These are phyloP conservation scores for Chelonus formosanus DNA, from an alignment of 2,888 invertebrate genomes.

Conservation along the genomic window DNA sequence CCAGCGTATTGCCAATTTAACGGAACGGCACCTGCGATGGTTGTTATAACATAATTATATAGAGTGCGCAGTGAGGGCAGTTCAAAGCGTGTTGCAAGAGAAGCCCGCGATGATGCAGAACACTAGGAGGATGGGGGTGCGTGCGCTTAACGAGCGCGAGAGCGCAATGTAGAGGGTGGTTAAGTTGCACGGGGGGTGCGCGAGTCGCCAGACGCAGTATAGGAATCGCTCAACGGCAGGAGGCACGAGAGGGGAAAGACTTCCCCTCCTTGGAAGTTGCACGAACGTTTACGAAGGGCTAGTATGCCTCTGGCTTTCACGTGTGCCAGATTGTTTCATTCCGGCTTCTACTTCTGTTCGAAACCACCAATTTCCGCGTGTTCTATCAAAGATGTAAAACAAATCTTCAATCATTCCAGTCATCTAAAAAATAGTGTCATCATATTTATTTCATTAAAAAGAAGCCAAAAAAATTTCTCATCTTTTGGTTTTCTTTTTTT, in stretches of 20 bases:
- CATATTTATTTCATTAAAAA: no score
- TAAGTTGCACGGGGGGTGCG: conserved; percentile 22
- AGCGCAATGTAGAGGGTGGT: conserved; percentile 23
- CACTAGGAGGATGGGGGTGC: conserved; percentile 21
- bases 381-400: no score
- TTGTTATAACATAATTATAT: conserved; percentile 57
- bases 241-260: conserved; percentile 5
- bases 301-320: conserved; percentile 56
- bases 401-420: no score
- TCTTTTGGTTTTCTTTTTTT: no score
- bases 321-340: conserved; percentile 37
- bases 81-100: conserved; percentile 22
- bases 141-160: conserved; percentile 29
- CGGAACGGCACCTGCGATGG: conserved; percentile 55
- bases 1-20: conserved; percentile 56
- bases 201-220: conserved; percentile 43
- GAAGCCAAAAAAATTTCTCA: no score
- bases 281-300: conserved; percentile 53
- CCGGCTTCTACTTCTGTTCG: background rate
- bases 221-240: conserved; percentile 39
- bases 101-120: conserved; percentile 13
- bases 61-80: conserved; percentile 31
- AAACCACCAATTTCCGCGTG: background rate
- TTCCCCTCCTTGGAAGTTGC: conserved; percentile 44
- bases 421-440: no score